Evolutionary conservation across 2,888 invertebrate species (phyloP).

Genomic region (Hyalella azteca): DNA sequence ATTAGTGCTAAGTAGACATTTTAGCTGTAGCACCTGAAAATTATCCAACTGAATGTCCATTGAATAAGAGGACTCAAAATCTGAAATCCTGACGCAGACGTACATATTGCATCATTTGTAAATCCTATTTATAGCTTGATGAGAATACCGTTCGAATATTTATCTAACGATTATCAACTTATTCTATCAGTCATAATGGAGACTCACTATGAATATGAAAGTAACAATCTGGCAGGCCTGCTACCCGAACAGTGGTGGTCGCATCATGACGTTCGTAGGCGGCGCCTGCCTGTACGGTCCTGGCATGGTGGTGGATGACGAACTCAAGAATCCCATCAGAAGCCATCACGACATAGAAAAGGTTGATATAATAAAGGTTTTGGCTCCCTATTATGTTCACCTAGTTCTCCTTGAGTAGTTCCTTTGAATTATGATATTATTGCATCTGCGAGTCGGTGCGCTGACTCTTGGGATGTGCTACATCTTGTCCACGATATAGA

Average conservation of each 20-base stretch:
- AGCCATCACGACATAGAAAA: slow-evolving; percentile 99
- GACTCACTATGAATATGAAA: neutral
- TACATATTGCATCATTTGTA: neutral
- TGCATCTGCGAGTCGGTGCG: too few relatives aligned
- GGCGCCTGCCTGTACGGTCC: slow-evolving; percentile 98
- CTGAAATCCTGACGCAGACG: neutral
- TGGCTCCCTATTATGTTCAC: too few relatives aligned
- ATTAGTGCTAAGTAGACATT: neutral
- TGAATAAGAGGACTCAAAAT: neutral
- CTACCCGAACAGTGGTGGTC: slow-evolving; percentile 95
- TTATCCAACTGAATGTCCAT: neutral
- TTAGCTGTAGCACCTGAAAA: neutral
- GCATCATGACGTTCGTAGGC: slow-evolving; percentile 94
- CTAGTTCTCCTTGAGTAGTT: too few relatives aligned
- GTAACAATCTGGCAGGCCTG: slow-evolving; percentile 70
- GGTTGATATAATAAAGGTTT: too few relatives aligned
- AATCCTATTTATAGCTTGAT: neutral
- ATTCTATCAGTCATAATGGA: neutral
- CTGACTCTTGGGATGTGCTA: too few relatives aligned
- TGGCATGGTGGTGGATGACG: slow-evolving; percentile 96
- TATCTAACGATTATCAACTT: neutral
- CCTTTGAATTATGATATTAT: too few relatives aligned
- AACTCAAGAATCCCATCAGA: slow-evolving; percentile 94
- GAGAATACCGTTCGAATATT: neutral
- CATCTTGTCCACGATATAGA: too few relatives aligned